phyloP scores from a whole-genome alignment of 2,888 invertebrate genomes.

The Timema cristinae region DNA sequence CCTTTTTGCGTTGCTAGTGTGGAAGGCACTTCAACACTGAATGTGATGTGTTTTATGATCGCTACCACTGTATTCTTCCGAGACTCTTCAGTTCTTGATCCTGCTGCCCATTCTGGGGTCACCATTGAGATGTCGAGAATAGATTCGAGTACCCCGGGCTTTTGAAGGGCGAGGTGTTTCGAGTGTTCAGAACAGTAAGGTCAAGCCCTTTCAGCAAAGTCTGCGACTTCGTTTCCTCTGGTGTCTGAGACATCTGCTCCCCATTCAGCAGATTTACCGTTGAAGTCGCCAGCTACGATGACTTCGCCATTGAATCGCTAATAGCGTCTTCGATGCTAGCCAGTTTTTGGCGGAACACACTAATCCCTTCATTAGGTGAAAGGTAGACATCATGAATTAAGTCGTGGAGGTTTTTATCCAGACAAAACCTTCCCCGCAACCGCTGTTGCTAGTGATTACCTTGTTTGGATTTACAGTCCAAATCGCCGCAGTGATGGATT shows the following conservation, averaged over 20 bases:
- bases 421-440: background rate
- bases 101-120: no score
- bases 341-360: background rate
- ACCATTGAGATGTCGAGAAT: no score
- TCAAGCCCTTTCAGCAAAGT: background rate
- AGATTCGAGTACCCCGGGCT: background rate
- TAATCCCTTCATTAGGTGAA: background rate
- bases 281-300: background rate
- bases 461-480: constrained; percentile 5
- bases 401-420: background rate
- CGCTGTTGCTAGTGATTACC: background rate
- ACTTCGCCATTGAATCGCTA: background rate
- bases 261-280: no score
- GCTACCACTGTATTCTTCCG: background rate
- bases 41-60: background rate
- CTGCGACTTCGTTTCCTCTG: background rate
- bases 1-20: no score
- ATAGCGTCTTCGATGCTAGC: background rate
- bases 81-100: background rate
- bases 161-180: background rate
- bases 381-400: background rate
- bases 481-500: background rate
- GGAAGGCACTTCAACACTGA: no score
- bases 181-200: background rate
- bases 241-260: background rate